These are phyloP conservation scores for Coenonympha glycerion DNA, from an alignment of 2,888 invertebrate genomes.

Conservation along the genomic window DNA sequence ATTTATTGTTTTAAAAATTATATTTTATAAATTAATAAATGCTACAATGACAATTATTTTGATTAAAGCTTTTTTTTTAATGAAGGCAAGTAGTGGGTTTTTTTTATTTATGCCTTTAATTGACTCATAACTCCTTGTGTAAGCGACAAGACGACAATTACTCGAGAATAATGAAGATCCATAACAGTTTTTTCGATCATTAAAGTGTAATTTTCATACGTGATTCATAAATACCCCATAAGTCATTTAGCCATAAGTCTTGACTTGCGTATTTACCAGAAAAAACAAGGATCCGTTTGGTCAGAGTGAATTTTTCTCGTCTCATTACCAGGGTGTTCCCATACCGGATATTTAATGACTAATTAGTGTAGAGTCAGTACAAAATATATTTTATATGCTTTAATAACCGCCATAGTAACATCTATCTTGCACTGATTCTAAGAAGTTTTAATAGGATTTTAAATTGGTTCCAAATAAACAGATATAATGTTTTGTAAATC, in stretches of 20 bases:
- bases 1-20: too few species aligned
- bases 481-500: too few species aligned
- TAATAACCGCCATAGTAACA: too few species aligned
- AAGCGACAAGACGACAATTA: conserved; percentile 5
- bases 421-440: too few species aligned
- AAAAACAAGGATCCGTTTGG: conserved; percentile 15
- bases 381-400: too few species aligned
- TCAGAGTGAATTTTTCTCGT: conserved; percentile 4
- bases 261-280: conserved; percentile 9
- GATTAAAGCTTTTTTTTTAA: conserved; percentile 2
- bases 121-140: conserved; percentile 9
- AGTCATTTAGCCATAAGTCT: conserved; percentile 9
- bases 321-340: conserved; percentile 15
- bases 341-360: conserved; percentile 12
- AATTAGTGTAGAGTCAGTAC: conserved; percentile 11
- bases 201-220: conserved; percentile 15
- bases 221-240: conserved; percentile 13
- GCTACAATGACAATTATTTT: too few species aligned
- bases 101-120: conserved; percentile 6
- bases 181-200: conserved; percentile 13
- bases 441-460: too few species aligned
- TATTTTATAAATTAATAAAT: too few species aligned
- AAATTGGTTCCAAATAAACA: too few species aligned
- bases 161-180: conserved; percentile 16
- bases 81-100: not conserved